Evolutionary conservation across 2,113 vertebrate species (phyloP).

Genomic region (Ammodytes marinus): DNA sequence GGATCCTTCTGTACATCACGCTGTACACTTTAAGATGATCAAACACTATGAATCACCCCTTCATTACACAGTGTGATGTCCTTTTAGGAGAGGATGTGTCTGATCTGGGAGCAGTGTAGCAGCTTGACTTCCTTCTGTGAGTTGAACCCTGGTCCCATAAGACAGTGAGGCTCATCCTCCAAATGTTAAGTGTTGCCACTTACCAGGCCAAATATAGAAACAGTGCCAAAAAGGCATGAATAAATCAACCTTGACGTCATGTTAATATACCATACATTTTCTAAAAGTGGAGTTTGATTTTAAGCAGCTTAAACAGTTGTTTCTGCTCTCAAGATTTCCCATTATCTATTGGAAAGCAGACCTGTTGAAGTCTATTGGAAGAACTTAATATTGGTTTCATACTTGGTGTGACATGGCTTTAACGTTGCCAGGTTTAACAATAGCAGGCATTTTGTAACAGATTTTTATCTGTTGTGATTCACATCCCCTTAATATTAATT

Average conservation of each 20-base stretch:
- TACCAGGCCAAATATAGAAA: constrained; percentile 16
- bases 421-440: background rate
- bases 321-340: background rate
- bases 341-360: background rate
- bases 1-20: background rate
- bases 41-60: constrained; percentile 7
- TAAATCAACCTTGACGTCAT: constrained; percentile 7
- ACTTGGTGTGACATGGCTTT: background rate
- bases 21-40: constrained; percentile 1
- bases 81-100: constrained; percentile 16
- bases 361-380: too few relatives aligned
- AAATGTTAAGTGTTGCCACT: constrained; percentile 37
- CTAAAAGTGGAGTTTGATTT: background rate
- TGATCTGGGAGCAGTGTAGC: constrained; percentile 14
- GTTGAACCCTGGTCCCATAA: constrained; percentile 22
- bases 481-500: background rate
- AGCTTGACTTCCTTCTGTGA: constrained; percentile 16
- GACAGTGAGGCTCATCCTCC: constrained; percentile 29
- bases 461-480: background rate
- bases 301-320: background rate
- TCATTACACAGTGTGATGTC: background rate
- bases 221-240: constrained; percentile 15
- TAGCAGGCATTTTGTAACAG: background rate
- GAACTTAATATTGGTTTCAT: too few relatives aligned
- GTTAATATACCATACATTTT: constrained; percentile 10